These are phyloP conservation scores for Leptopterna dolabrata DNA, from an alignment of 2,888 invertebrate species.

Conservation along the genomic window DNA sequence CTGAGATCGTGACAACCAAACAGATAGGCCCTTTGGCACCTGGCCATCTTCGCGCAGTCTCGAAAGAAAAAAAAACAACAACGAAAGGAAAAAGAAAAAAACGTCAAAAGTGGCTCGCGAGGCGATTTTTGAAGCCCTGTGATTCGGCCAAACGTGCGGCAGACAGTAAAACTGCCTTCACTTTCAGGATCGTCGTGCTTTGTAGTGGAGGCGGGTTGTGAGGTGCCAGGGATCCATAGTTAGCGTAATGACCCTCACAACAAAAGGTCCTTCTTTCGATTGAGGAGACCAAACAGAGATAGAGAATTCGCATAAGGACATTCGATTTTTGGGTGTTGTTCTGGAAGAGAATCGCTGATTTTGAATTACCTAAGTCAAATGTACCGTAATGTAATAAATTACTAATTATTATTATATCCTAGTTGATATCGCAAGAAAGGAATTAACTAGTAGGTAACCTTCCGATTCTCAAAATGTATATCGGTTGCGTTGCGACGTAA, in stretches of 20 bases:
- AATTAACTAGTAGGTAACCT: no score
- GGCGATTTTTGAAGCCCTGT: slow-evolving; percentile 22
- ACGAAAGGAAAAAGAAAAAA: slow-evolving; percentile 13
- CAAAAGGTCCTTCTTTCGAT: background rate
- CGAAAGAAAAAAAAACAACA: background rate
- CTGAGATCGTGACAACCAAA: slow-evolving; percentile 17
- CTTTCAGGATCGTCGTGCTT: slow-evolving; percentile 18
- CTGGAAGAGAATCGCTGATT: no score
- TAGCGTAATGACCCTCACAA: background rate
- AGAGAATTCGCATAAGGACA: no score
- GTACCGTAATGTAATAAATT: no score
- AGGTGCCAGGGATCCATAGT: background rate
- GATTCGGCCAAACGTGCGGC: slow-evolving; percentile 33
- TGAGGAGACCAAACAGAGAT: background rate
- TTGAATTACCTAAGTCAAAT: no score
- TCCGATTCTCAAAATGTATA: no score
- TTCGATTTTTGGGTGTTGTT: no score
- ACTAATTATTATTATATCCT: no score
- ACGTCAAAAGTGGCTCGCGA: background rate
- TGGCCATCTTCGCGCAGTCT: slow-evolving; percentile 28
- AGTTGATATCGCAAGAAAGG: no score
- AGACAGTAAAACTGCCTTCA: slow-evolving; percentile 27
- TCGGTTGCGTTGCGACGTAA: no score
- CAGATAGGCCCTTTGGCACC: slow-evolving; percentile 26
- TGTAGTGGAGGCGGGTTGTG: background rate